A percentile compares a stretch with the other conserved stretches of the same genome.
These are phyloP conservation scores for Drosophila littoralis DNA, from an alignment of 1,140 invertebrate species.

Conservation along the genomic window DNA sequence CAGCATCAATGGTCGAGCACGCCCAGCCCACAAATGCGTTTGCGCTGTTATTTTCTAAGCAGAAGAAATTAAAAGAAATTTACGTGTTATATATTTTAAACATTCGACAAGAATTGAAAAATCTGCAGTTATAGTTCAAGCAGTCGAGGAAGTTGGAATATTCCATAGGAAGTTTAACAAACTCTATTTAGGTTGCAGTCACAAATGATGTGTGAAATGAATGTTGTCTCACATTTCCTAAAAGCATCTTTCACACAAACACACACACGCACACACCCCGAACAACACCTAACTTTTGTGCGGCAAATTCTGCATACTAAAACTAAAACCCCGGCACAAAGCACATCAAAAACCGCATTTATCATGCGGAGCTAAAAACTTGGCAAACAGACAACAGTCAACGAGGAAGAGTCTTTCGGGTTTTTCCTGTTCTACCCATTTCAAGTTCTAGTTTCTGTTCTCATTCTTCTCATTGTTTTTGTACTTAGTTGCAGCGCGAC, in stretches of 20 bases:
- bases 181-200: conserved; percentile 7
- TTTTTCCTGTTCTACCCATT: conserved; percentile 38
- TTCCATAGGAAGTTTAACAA: conserved; percentile 15
- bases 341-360: conserved; percentile 67
- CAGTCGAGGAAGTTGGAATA: neutral
- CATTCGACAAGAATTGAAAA: neutral
- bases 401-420: conserved; percentile 57
- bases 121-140: neutral
- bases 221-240: conserved; percentile 17
- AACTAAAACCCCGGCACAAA: conserved; percentile 16
- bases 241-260: conserved; percentile 24
- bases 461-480: conserved; percentile 8
- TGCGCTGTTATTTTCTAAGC: neutral
- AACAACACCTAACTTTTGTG: conserved; percentile 25
- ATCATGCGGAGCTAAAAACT: conserved; percentile 62
- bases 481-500: conserved; percentile 8
- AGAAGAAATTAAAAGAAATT: neutral
- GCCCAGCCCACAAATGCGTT: neutral
- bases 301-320: conserved; percentile 16
- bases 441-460: conserved; percentile 27
- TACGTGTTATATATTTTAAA: neutral
- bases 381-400: conserved; percentile 43
- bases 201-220: conserved; percentile 33
- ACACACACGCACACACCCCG: neutral
- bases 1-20: neutral